phyloP scores from a whole-genome alignment of 2,113 vertebrate genomes.

The Fulica atra region DNA sequence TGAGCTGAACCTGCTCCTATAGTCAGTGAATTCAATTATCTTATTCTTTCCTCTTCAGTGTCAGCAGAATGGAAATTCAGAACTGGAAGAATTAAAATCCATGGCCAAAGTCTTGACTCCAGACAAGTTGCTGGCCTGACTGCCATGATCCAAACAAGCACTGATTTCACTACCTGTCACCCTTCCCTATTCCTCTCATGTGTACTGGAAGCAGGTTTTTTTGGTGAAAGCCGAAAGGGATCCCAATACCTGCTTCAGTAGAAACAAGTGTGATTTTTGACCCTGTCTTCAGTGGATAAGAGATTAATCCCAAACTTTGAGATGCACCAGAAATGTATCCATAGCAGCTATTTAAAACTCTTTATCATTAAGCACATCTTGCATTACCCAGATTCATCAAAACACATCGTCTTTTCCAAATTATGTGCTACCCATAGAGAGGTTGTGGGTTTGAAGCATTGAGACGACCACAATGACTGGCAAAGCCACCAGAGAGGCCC shows the following conservation, averaged over 20 bases:
- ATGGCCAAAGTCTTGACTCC: neutral
- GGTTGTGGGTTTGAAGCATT: neutral
- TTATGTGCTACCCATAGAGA: neutral
- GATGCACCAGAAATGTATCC: neutral
- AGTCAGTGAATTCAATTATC: neutral
- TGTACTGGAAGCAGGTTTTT: rapidly evolving
- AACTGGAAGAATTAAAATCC: neutral
- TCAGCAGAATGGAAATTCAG: neutral
- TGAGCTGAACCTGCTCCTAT: neutral
- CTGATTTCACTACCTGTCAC: neutral
- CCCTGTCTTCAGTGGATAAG: neutral
- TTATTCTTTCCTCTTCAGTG: neutral
- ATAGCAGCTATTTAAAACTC: neutral
- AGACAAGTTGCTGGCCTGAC: rapidly evolving
- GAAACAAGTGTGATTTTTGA: neutral
- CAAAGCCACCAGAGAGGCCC: too few species aligned
- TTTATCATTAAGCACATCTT: neutral
- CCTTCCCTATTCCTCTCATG: neutral
- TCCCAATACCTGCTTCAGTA: rapidly evolving
- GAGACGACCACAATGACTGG: neutral
- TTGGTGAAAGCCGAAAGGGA: neutral
- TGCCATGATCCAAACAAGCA: rapidly evolving
- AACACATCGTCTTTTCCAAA: neutral
- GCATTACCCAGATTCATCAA: neutral
- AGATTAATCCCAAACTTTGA: neutral